A percentile compares a stretch with the other conserved stretches of the same genome.
phyloP scores from a whole-genome alignment of 2,888 invertebrate genomes.

The Eilema caniola region DNA sequence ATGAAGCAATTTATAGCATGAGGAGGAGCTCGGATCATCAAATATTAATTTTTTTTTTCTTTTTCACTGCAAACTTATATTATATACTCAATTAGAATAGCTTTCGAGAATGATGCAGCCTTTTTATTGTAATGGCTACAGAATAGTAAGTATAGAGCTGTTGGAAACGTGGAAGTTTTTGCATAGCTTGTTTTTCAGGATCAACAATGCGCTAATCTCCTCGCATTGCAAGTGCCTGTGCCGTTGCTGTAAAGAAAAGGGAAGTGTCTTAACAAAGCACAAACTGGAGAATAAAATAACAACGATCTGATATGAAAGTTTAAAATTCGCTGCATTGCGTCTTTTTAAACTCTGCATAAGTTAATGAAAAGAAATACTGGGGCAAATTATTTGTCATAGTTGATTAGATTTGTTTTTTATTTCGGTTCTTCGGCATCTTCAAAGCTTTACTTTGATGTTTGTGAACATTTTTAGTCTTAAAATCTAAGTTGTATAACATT shows the following conservation, averaged over 20 bases:
- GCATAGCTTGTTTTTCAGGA: slow-evolving; percentile 1
- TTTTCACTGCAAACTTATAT: not conserved
- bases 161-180: not conserved
- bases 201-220: slow-evolving; percentile 2
- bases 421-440: too few relatives aligned
- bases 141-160: not conserved
- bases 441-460: too few relatives aligned
- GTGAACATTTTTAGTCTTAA: too few relatives aligned
- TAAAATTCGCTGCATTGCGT: slow-evolving; percentile 1
- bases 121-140: not conserved
- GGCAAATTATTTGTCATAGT: too few relatives aligned
- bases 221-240: not conserved
- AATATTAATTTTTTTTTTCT: too few relatives aligned
- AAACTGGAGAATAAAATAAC: not conserved
- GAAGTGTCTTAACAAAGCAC: not conserved
- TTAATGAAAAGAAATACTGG: too few relatives aligned
- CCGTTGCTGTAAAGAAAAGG: not conserved
- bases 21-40: not conserved
- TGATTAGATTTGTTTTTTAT: too few relatives aligned
- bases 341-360: not conserved
- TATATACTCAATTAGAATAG: not conserved
- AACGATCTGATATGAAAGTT: not conserved
- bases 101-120: not conserved
- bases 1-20: not conserved
- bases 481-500: too few relatives aligned